phyloP scores from a whole-genome alignment of 1,140 invertebrate species.

The Mycetomoellerius zeteki region DNA sequence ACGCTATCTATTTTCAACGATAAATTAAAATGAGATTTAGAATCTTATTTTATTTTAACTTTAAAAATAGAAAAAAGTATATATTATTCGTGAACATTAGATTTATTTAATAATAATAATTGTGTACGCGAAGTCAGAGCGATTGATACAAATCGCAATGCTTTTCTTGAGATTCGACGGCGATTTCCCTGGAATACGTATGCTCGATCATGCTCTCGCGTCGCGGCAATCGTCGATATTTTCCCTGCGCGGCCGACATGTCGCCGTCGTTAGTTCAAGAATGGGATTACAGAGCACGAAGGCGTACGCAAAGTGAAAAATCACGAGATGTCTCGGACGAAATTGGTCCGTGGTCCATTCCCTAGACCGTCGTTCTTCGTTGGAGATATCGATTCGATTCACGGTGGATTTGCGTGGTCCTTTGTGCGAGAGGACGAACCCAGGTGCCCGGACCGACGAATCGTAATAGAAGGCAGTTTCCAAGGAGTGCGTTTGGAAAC shows the following conservation, averaged over 20 bases:
- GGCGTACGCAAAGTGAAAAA: conserved; percentile 72
- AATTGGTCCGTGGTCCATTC: conserved; percentile 71
- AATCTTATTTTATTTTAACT: too few species aligned
- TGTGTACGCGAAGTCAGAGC: background rate
- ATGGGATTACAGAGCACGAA: conserved; percentile 59
- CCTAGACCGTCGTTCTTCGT: background rate
- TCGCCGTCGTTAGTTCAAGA: conserved; percentile 59
- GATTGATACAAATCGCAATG: conserved; percentile 45
- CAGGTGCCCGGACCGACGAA: conserved; percentile 71
- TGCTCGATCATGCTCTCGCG: background rate
- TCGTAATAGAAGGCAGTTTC: conserved; percentile 77
- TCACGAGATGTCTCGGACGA: conserved; percentile 66
- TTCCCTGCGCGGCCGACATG: conserved; percentile 54
- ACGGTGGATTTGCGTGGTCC: conserved; percentile 70
- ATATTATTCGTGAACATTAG: background rate
- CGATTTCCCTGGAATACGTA: conserved; percentile 44
- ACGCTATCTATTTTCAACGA: background rate
- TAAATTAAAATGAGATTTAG: background rate
- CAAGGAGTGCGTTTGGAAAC: conserved; percentile 70
- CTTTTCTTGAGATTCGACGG: background rate
- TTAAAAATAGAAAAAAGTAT: too few species aligned
- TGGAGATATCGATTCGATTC: conserved; percentile 72
- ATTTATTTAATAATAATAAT: background rate
- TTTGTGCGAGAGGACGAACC: conserved; percentile 16
- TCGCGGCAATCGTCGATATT: conserved; percentile 59